Base-by-base conservation (phyloP, 2,888 invertebrate species). In the Megastigmus dorsalis region DNA sequence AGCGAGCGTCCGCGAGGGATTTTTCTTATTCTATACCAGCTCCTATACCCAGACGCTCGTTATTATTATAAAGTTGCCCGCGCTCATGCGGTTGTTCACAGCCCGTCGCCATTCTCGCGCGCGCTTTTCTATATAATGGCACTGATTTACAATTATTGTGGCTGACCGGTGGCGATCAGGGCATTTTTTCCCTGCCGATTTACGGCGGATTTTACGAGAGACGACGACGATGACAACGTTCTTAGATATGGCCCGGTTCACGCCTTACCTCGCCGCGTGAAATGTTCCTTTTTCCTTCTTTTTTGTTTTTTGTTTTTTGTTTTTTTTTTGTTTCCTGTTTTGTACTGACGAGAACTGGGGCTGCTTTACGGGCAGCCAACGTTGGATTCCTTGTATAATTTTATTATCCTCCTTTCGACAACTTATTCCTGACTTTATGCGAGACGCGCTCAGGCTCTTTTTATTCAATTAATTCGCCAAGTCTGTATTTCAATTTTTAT, bases 311-410 rank as follows among this genome's bases (percentile, higher is more conserved):
- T 43, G 1, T 55, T 30, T 48, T 41, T 60, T 68, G 30, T 55
- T 63, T 63, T 45, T 4, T 13, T 20, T 15, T 10, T 33, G n/a
- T n/a, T 10, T 10, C 13, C 26, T 13, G 13, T 2, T 41, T 18
- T 33, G 10, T 4, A 13, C 13, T 28, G 45, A 1, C 0, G 30
- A 20, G 15, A 48, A 57, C 63, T 36, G 62, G 60, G 36, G 38
- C 38, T n/a, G 52, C 28, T 13, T n/a, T 20, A 20, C 45, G 36
- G 13, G 2, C 23, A 45, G 50, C 26, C 63, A 63, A 75, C 60
- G 50, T 72, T 71, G 68, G 63, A 68, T 72, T 75, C 59, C 67
- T 57, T 62, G 71, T 69, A 54, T 66, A 54, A 69, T 76, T 73
- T 73, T 69, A 73, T 69, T 48, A 26, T 43, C 63, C 33, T 20